Percentiles rank a stretch among this genome's conserved stretches.
phyloP scores from a whole-genome alignment of 2,888 invertebrate species.

The Monochamus alternatus region DNA sequence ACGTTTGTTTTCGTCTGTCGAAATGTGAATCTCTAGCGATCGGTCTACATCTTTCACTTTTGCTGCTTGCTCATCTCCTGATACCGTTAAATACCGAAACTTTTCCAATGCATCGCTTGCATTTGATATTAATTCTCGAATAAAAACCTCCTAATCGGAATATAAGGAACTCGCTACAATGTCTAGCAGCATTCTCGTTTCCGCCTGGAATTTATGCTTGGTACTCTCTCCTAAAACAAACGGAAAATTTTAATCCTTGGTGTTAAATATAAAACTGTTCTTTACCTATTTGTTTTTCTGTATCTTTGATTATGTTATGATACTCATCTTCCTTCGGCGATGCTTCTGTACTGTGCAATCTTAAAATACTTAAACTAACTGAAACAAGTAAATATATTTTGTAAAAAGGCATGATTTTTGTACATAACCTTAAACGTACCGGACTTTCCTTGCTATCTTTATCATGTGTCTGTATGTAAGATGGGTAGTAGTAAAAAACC shows the following conservation, averaged over 20 bases:
- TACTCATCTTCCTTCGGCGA: slow-evolving; percentile 70
- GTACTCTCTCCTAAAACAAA: slow-evolving; percentile 71
- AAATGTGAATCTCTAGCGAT: slow-evolving; percentile 89
- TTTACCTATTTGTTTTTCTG: slow-evolving; percentile 75
- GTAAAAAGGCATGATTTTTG: slow-evolving; percentile 24
- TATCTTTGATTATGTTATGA: slow-evolving; percentile 77
- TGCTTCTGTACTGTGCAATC: slow-evolving; percentile 61
- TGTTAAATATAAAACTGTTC: background rate
- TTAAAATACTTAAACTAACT: slow-evolving; percentile 35
- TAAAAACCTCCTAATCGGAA: slow-evolving; percentile 98
- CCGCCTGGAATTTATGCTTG: slow-evolving; percentile 96
- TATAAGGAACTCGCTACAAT: slow-evolving; percentile 98
- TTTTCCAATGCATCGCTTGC: slow-evolving; percentile 98
- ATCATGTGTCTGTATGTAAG: no score
- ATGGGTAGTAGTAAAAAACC: no score
- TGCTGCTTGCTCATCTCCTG: slow-evolving; percentile 70
- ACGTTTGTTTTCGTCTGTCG: slow-evolving; percentile 89
- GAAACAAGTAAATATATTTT: slow-evolving; percentile 23
- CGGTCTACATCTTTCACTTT: slow-evolving; percentile 76
- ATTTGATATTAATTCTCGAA: slow-evolving; percentile 96
- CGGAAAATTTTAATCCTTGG: background rate
- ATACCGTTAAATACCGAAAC: slow-evolving; percentile 84
- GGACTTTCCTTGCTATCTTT: background rate
- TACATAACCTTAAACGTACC: slow-evolving; percentile 45
- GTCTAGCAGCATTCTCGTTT: slow-evolving; percentile 94